phyloP scores from a whole-genome alignment of 2,113 vertebrate genomes.

The Rhinolophus ferrumequinum region DNA sequence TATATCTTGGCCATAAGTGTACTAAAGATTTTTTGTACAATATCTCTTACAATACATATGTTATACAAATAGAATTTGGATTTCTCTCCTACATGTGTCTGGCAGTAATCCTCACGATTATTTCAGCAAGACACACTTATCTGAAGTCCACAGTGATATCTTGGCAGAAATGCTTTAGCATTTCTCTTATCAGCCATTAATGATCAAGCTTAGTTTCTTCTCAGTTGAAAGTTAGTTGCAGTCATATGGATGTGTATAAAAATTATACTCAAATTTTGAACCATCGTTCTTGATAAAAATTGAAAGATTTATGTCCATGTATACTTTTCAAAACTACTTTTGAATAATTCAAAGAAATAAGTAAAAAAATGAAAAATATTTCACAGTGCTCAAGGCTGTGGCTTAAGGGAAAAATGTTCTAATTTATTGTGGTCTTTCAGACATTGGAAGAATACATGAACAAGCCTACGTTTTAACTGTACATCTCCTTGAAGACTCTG shows the following conservation, averaged over 20 bases:
- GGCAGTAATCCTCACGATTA: too few species aligned
- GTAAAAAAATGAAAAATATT: neutral
- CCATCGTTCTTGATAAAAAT: neutral
- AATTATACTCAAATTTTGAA: neutral
- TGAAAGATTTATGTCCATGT: neutral
- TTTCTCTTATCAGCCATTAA: neutral
- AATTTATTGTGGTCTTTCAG: constrained; percentile 83
- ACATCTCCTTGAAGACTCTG: constrained; percentile 58
- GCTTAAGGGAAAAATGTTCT: neutral
- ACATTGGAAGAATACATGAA: constrained; percentile 97
- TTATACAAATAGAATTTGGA: neutral
- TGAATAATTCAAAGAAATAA: neutral
- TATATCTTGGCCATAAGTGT: neutral
- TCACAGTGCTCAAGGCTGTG: neutral
- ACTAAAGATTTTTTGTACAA: neutral
- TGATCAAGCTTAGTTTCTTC: neutral
- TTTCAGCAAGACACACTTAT: neutral
- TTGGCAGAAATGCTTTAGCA: neutral
- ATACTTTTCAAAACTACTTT: neutral
- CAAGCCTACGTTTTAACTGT: constrained; percentile 91
- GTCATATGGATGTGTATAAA: neutral
- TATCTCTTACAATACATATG: too few species aligned
- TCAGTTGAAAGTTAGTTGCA: neutral
- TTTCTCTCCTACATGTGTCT: neutral
- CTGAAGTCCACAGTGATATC: neutral